Conservation (phyloP, 2,797 vertebrate genomes). For the Morelia viridis region DNA sequence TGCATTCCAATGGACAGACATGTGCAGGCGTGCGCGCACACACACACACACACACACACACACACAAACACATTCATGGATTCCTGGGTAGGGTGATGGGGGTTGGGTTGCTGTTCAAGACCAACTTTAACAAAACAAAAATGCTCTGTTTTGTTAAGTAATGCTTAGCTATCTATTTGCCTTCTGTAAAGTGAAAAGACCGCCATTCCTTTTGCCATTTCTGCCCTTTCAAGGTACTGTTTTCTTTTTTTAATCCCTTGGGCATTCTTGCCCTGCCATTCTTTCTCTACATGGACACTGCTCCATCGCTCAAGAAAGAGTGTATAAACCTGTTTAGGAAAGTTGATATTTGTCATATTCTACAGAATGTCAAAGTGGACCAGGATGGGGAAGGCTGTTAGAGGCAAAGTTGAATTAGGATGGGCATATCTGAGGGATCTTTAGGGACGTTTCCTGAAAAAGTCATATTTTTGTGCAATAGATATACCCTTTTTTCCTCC, state of each 20-base stretch:
- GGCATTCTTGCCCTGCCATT: background rate
- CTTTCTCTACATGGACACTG: slow-evolving; percentile 17
- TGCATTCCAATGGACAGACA: slow-evolving; percentile 59
- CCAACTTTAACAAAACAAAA: background rate
- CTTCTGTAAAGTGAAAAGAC: background rate
- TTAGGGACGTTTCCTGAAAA: slow-evolving; percentile 19
- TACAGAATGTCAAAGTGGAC: background rate
- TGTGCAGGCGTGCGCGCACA: background rate
- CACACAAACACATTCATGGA: slow-evolving; percentile 41
- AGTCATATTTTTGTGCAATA: slow-evolving; percentile 13
- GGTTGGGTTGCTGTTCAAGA: background rate
- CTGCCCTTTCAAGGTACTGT: background rate
- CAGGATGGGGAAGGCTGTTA: background rate
- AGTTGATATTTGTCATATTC: background rate
- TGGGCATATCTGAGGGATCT: background rate
- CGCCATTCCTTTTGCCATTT: slow-evolving; percentile 28
- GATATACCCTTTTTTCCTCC: slow-evolving; percentile 8
- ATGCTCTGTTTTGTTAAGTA: slow-evolving; percentile 23
- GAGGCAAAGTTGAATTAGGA: slow-evolving; percentile 12
- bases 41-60: slow-evolving; percentile 32
- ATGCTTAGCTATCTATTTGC: background rate
- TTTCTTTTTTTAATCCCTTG: slow-evolving; percentile 18
- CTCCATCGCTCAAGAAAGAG: slow-evolving; percentile 26
- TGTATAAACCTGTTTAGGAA: slow-evolving; percentile 16
- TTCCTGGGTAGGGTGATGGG: background rate